Base-by-base conservation (phyloP, 1,140 invertebrate genomes). In the Papilio xuthus region DNA sequence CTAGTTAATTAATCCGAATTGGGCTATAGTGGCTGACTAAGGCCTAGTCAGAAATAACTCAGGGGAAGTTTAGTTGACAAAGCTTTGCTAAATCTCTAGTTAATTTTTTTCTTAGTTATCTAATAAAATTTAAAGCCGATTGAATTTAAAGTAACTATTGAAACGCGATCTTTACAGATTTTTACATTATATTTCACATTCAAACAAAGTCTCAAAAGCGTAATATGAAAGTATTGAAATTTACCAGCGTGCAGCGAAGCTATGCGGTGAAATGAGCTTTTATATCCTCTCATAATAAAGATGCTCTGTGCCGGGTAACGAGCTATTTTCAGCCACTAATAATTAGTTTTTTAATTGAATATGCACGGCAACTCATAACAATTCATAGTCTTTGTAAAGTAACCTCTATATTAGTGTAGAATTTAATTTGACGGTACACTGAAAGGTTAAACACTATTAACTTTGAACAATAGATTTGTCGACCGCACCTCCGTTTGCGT, bases 321-420 rank as follows among this genome's bases (percentile, higher is more conserved):
- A 67, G 13, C 26, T 32, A 28, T 18, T 67, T 67, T 67, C 60
- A 32, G 60, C 4, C 13, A 18, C 23, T 28, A 67, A 67, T 67
- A 67, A 67, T 67, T 67, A 67, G 60, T 67, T 67, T 67, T 67
- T 6, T 67, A 67, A 67, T 67, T 67, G 60, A 67, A 67, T 67
- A 67, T 67, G 60, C 60, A 67, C 60, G 13, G 26, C 60, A 8
- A 28, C 60, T 67, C 60, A 15, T 63, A 63, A 26, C 12, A 63
- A 67, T 15, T 67, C 26, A 32, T 18, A 67, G 23, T 63, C 13
- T 67, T 67, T 67, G 4, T 67, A 67, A 67, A 67, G 13, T 67
- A 15, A 15, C 9, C 20, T 60, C 3, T 26, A 26, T 13, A 1
- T 67, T 28, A 67, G 9, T 67, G 0, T 67, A 67, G 3, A 63